Evolutionary conservation across 2,113 vertebrate genomes (phyloP).

Genomic region (Philantomba maxwellii): DNA sequence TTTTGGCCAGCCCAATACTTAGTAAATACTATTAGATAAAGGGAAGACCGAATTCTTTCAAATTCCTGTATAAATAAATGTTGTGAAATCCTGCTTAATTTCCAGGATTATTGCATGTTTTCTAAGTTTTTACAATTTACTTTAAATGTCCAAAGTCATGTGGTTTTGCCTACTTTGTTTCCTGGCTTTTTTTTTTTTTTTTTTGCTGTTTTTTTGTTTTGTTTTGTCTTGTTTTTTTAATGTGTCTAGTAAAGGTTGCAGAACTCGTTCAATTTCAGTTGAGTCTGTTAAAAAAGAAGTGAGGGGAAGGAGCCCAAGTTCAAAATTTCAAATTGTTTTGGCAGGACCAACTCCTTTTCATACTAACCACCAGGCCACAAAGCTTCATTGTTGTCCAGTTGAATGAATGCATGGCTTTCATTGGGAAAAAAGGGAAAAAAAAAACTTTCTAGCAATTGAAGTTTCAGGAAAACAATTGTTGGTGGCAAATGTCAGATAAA

Average conservation of each 20-base stretch:
- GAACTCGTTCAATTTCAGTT: background rate
- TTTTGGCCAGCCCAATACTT: background rate
- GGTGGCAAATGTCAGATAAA: slow-evolving; percentile 21
- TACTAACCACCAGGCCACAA: slow-evolving; percentile 42
- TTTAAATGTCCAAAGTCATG: slow-evolving; percentile 15
- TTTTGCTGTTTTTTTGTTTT: background rate
- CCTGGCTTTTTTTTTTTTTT: background rate
- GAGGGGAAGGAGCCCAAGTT: background rate
- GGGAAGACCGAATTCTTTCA: background rate
- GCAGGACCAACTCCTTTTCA: slow-evolving; percentile 47
- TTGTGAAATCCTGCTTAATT: background rate
- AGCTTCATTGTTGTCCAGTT: slow-evolving; percentile 59
- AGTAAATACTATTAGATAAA: background rate
- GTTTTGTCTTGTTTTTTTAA: background rate
- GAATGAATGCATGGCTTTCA: slow-evolving; percentile 45
- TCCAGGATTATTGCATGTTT: background rate
- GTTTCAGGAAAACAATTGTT: slow-evolving; percentile 44
- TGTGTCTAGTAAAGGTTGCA: background rate
- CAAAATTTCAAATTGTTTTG: slow-evolving; percentile 57
- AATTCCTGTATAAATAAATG: background rate
- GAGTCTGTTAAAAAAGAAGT: slow-evolving; percentile 43
- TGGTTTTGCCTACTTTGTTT: slow-evolving; percentile 1
- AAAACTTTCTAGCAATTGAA: slow-evolving; percentile 34
- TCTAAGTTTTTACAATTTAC: background rate
- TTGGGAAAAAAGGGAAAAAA: background rate